Base-by-base conservation (phyloP, 1,140 invertebrate genomes). In the Aethina tumida region DNA sequence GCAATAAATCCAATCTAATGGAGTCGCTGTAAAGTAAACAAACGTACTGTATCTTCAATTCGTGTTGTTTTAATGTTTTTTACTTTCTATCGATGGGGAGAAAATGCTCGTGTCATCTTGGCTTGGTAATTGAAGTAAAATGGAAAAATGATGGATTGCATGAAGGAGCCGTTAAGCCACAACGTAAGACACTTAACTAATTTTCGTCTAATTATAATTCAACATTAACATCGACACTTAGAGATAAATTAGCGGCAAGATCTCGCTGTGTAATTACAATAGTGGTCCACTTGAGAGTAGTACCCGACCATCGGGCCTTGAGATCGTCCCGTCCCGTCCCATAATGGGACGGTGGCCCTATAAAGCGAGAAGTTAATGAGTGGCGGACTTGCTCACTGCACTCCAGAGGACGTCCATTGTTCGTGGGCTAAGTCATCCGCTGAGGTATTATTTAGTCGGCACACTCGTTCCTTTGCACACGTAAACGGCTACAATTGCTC, bases 301-400 rank as follows among this genome's bases (percentile, higher is more conserved):
- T 26, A 13, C 14, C 14, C 5, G 24, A 10, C 24, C 24, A 26
- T 13, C n/a, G 24, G 24, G n/a, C 24, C 24, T 26, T n/a, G 24
- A 26, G 24, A 13, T 26, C 5, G 24, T 26, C 24, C 14, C 14
- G n/a, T 26, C 24, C 24, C 14, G 13, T 26, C n/a, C n/a, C n/a
- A n/a, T 26, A 26, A 10, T n/a, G 24, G 24, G 2, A n/a, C 14
- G n/a, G n/a, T 13, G 5, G 24, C 24, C 14, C 24, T 10, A n/a
- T 26, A 26, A 26, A 26, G n/a, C 14, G 24, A n/a, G 24, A 26
- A 26, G 24, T 26, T 26, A 26, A 26, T 26, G 24, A 26, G 24
- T 26, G 24, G 24, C 24, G 24, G 24, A 13, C 24, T 5, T 5
- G 24, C 24, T 26, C n/a, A 26, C 24, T 26, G 5, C 24, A 26